Conservation (phyloP, 2,113 vertebrate species). For the Anthoscopus minutus region DNA sequence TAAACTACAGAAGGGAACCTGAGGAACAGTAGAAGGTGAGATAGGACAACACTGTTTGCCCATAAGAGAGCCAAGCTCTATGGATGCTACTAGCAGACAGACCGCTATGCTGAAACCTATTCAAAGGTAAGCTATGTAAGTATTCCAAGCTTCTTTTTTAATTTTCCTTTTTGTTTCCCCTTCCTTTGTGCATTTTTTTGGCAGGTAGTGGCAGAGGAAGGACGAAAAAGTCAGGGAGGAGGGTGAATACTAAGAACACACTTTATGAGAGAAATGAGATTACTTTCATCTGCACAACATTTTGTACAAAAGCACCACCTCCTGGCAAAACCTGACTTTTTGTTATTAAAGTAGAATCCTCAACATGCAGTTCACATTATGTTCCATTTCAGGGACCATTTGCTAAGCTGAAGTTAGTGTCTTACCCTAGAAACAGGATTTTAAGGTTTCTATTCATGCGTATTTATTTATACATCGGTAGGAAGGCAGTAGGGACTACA, state of each 20-base stretch:
- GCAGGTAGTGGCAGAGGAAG: not conserved
- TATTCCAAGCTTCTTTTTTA: not conserved
- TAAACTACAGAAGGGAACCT: not conserved
- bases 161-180: not conserved
- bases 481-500: not conserved
- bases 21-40: not conserved
- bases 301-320: conserved; percentile 76
- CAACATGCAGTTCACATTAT: not conserved
- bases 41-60: not conserved
- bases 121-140: not conserved
- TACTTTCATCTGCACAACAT: conserved; percentile 31
- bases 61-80: not conserved
- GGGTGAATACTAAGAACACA: not conserved
- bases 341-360: not conserved
- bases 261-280: not conserved
- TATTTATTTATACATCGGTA: not conserved
- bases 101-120: not conserved
- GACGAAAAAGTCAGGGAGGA: not conserved
- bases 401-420: not conserved
- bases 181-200: not conserved
- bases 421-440: not conserved
- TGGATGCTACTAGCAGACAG: not conserved
- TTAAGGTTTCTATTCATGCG: not conserved
- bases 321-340: conserved; percentile 62
- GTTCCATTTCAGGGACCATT: not conserved